Evolutionary conservation across 1,140 invertebrate genomes (phyloP), one percentile per base, ranked within the genome.

Genomic region (Drosophila tani): DNA sequence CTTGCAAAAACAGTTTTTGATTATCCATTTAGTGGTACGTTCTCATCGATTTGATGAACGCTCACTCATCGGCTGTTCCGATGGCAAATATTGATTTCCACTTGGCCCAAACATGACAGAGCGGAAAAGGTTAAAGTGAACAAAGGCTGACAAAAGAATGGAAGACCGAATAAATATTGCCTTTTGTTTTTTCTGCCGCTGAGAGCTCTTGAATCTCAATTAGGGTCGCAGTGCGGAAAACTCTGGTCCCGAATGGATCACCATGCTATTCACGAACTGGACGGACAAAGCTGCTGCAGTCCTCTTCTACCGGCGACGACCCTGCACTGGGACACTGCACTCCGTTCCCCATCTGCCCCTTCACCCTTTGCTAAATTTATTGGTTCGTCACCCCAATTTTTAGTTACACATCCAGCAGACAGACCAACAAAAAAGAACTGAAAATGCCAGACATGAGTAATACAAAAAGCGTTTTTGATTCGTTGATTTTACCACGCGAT

Each of bases 121-220:
- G 56, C 77, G 47, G 46, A 51, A 71, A 65, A 82, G 58, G 70
- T 60, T 64, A 56, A 64, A 57, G 46, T 46, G 64, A 69, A 70
- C 59, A 83, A 70, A 84, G 79, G 74, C 53, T 67, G 73, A 59
- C 40, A 29, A 64, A 75, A 60, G 50, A 55, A 50, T 45, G 35
- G 32, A 69, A 69, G 58, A 40, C 51, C 60, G 69, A 83, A 84
- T 55, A 81, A 67, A 76, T 59, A 51, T 57, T 75, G 57, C 65
- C 40, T 63, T 64, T 56, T 84, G 43, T 49, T 66, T 46, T 40
- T 56, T 56, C 53, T 29, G 60, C 59, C 63, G 45, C 35, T 67
- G 66, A 85, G 71, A 76, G 65, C 84, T 84, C 84, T 87, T 84
- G 85, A 87, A 75, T 90, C 73, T 88, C 81, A 87, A 87, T 90